Evolutionary conservation across 2,888 invertebrate genomes (phyloP).

Genomic region (Plemyria rubiginata): DNA sequence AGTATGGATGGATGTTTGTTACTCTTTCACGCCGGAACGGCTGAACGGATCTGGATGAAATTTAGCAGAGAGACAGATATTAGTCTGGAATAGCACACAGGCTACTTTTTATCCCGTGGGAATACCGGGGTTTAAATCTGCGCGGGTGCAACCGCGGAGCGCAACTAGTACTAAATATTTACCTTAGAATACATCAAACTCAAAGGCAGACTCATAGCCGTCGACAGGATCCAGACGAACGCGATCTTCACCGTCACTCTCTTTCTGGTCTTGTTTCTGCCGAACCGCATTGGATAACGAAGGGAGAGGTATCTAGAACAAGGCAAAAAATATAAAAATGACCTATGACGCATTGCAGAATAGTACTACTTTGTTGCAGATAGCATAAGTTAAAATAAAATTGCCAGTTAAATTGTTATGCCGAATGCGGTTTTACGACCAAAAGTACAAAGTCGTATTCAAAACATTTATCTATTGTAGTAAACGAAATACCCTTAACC

Average conservation of each 20-base stretch:
- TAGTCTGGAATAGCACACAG: no score
- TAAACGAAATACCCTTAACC: neutral
- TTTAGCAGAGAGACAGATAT: no score
- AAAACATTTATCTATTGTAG: neutral
- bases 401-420: neutral
- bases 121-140: no score
- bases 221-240: constrained; percentile 96
- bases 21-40: no score
- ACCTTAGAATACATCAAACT: constrained; percentile 96
- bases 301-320: constrained; percentile 90
- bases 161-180: no score
- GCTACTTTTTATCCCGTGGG: no score
- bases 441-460: neutral
- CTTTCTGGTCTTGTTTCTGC: constrained; percentile 93
- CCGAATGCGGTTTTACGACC: neutral
- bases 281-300: constrained; percentile 96
- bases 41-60: no score
- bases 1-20: no score
- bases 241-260: constrained; percentile 95
- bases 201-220: constrained; percentile 95
- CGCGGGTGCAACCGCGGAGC: no score
- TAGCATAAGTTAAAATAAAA: neutral
- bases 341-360: no score
- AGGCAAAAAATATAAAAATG: neutral
- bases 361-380: neutral